These are phyloP conservation scores for Rhagonycha fulva DNA, from an alignment of 2,888 invertebrate species.

Conservation along the genomic window DNA sequence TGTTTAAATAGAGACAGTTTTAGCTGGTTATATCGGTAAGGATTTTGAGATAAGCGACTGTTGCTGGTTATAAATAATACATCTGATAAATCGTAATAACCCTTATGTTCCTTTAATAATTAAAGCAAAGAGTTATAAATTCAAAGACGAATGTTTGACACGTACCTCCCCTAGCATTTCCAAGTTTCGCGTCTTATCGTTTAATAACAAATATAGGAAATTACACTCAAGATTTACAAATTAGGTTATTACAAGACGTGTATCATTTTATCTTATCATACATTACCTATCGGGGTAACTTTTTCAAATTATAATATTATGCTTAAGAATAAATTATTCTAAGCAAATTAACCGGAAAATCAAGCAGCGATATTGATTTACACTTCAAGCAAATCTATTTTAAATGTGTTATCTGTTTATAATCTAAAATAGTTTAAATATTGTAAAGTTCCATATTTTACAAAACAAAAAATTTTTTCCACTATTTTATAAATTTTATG, in stretches of 20 bases:
- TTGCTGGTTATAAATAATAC: background rate
- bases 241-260: background rate
- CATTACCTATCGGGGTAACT: background rate
- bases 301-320: background rate
- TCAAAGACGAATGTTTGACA: background rate
- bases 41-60: too few species aligned
- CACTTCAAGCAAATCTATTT: background rate
- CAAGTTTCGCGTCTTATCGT: background rate
- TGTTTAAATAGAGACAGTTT: too few species aligned
- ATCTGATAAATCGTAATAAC: background rate
- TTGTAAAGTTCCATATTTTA: background rate
- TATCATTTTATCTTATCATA: background rate
- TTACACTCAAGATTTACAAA: background rate
- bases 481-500: background rate
- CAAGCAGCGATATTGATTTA: background rate
- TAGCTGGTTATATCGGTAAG: too few species aligned
- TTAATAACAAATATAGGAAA: background rate
- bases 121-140: background rate
- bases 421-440: background rate
- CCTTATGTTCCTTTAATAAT: background rate
- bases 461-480: background rate
- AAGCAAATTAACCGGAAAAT: background rate
- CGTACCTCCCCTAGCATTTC: background rate
- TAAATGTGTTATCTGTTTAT: background rate
- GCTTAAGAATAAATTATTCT: background rate